These are phyloP conservation scores for Agonopterix arenella DNA, from an alignment of 2,888 invertebrate species.

Conservation along the genomic window DNA sequence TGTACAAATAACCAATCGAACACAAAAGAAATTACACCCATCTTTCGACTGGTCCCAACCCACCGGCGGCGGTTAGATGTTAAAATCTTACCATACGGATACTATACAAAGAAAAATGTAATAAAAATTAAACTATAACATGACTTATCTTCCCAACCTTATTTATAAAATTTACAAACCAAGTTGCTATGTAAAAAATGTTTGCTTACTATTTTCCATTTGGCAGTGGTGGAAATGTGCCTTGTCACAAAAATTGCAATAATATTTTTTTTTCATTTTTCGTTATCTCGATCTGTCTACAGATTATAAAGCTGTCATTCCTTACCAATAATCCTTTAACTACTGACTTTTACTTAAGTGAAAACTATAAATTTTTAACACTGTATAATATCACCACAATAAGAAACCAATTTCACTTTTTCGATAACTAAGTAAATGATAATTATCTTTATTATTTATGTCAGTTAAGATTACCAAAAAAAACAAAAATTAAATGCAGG, in stretches of 20 bases:
- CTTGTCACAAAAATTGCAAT: conserved; percentile 65
- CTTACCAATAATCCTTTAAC: conserved; percentile 63
- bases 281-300: conserved; percentile 51
- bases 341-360: conserved; percentile 70
- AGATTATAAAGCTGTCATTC: conserved; percentile 70
- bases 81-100: conserved; percentile 52
- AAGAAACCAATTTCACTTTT: conserved; percentile 57
- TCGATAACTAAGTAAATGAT: conserved; percentile 63
- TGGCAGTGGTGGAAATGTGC: conserved; percentile 78
- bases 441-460: conserved; percentile 69
- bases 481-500: conserved; percentile 75
- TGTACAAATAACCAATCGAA: conserved; percentile 20
- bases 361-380: conserved; percentile 47
- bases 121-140: conserved; percentile 71
- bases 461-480: conserved; percentile 69
- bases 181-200: conserved; percentile 46
- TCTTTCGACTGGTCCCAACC: conserved; percentile 20
- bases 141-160: conserved; percentile 70
- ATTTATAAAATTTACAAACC: conserved; percentile 67
- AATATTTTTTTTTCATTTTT: conserved; percentile 32
- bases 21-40: conserved; percentile 17
- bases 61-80: conserved; percentile 48
- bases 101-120: conserved; percentile 58
- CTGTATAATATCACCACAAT: conserved; percentile 50
- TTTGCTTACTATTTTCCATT: conserved; percentile 56